Evolutionary conservation across 2,113 vertebrate genomes (phyloP).

Genomic region (Platichthys flesus): DNA sequence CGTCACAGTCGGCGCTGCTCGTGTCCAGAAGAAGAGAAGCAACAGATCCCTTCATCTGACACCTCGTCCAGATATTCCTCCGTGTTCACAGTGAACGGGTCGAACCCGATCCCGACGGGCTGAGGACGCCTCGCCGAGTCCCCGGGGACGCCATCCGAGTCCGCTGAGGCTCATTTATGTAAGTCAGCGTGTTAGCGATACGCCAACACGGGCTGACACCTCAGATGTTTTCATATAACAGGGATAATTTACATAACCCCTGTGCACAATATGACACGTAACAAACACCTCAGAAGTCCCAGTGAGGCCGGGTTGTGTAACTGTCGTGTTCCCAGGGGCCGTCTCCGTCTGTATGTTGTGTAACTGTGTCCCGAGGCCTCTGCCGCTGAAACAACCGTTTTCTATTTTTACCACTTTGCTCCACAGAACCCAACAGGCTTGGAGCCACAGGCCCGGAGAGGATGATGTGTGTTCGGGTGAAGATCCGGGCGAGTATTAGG

Average conservation of each 20-base stretch:
- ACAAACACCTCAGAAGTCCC: conserved; percentile 50
- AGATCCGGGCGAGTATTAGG: neutral
- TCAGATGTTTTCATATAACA: conserved; percentile 36
- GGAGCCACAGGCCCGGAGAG: neutral
- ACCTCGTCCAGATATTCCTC: neutral
- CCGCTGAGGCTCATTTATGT: conserved; percentile 37
- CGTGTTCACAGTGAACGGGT: conserved; percentile 11
- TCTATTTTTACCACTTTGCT: conserved; percentile 41
- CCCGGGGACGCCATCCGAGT: conserved; percentile 24
- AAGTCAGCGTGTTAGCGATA: conserved; percentile 40
- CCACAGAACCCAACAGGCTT: conserved; percentile 28
- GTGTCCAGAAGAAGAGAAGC: neutral
- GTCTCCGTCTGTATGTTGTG: conserved; percentile 47
- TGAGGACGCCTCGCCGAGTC: conserved; percentile 4
- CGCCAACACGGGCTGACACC: conserved; percentile 26
- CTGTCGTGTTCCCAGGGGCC: conserved; percentile 41
- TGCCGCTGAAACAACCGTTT: neutral
- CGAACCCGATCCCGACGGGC: conserved; percentile 31
- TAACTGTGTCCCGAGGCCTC: conserved; percentile 43
- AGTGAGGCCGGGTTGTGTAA: conserved; percentile 59
- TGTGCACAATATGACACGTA: conserved; percentile 38
- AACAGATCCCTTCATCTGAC: conserved; percentile 31
- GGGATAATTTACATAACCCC: conserved; percentile 62
- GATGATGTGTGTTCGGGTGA: neutral
- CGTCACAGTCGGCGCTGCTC: conserved; percentile 1